Base-by-base conservation (phyloP, 37 sponge, comb jelly and placozoan species). In the Beroe ovata region DNA sequence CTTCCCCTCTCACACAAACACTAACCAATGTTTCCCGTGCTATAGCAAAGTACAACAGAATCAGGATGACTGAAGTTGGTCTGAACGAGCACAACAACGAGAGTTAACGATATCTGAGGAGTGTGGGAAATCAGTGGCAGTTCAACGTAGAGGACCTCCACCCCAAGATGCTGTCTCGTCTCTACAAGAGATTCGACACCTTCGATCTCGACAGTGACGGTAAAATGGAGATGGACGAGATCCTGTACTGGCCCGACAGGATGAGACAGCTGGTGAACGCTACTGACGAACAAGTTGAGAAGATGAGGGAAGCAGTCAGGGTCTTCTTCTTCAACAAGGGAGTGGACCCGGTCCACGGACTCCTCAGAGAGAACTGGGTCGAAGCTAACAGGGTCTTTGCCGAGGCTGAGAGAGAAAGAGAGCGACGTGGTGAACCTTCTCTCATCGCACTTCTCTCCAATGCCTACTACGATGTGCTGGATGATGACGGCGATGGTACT, bases 361-460 rank as follows among this genome's bases (percentile, higher is more conserved):
- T 66, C 36, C 16, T 14, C 25, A 25, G 69, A 34, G 69, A 66
- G 69, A 30, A 66, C 69, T 66, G 69, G 69, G 69, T 66, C 30
- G 69, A 66, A 33, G 69, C 69, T 29, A 66, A 66, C 69, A 66
- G 69, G 34, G 69, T 66, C 69, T 66, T n/a, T 32, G 69, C 69
- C 34, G 84, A 77, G 38, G 84, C 54, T 8, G 84, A 77, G 21
- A 77, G 84, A 77, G 84, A 77, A 77, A 77, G 84, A 36, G 54
- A 77, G 38, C 42, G 84, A 77, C 54, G 54, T 40, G 54, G 54
- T 40, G 84, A 77, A 41, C 47, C 26, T 21, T 42, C 84, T 41
- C 33, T 77, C n/a, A 77, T 66, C 30, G 69, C 69, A 11, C 69
- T 66, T 30, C 69, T 66, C 69, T 66, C 69, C 69, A 66, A 66